These are phyloP conservation scores for Nomada fucata DNA, from an alignment of 2,888 invertebrate genomes.

Conservation along the genomic window DNA sequence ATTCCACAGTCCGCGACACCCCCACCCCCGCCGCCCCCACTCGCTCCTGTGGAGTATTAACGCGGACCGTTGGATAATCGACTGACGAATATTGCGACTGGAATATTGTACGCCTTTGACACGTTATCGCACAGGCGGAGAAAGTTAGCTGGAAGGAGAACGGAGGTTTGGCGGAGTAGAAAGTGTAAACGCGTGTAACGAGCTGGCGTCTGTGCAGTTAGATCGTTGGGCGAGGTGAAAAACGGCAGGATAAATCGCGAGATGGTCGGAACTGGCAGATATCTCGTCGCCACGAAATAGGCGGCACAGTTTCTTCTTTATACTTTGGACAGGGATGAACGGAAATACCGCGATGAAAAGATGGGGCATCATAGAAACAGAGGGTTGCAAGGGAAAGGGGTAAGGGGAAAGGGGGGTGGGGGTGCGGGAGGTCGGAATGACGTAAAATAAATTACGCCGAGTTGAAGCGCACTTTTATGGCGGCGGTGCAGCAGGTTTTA, in stretches of 20 bases:
- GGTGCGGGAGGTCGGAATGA: constrained; percentile 32
- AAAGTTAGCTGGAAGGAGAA: not conserved
- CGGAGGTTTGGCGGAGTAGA: not conserved
- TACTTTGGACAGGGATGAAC: not conserved
- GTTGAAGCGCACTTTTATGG: constrained; percentile 66
- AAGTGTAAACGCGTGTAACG: constrained; percentile 9
- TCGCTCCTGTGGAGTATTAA: not conserved
- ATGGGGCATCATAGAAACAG: not conserved
- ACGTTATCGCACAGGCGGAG: not conserved
- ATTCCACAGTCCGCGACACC: not conserved
- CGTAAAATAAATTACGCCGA: constrained; percentile 67
- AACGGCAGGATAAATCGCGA: constrained; percentile 10
- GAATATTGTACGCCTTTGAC: not conserved
- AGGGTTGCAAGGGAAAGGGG: not conserved
- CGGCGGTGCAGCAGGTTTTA: constrained; percentile 60
- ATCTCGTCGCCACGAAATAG: not conserved
- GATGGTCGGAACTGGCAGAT: constrained; percentile 22
- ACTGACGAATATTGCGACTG: not conserved
- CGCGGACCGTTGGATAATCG: constrained; percentile 11
- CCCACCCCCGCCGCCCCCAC: not conserved
- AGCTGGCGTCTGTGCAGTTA: not conserved
- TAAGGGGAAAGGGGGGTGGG: not conserved
- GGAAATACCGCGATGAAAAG: not conserved
- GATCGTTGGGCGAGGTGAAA: not conserved
- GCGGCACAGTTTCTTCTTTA: not conserved